These are phyloP conservation scores for Psittacula echo DNA, from an alignment of 2,797 vertebrate species.

Conservation along the genomic window DNA sequence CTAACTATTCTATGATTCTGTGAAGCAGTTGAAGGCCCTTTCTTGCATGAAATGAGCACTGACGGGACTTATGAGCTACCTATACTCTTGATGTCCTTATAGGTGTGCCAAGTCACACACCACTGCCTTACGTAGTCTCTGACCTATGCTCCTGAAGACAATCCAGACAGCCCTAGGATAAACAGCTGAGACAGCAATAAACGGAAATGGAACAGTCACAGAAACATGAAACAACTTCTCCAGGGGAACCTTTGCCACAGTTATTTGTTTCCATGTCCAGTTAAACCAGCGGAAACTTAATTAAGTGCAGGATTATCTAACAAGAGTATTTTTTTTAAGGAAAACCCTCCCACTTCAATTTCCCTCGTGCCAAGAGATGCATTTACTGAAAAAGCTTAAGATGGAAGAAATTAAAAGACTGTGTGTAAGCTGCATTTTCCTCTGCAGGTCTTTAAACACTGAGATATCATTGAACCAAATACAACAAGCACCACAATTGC, in stretches of 20 bases:
- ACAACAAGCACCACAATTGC: background rate
- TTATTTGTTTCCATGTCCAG: conserved; percentile 31
- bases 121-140: background rate
- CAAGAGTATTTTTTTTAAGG: conserved; percentile 22
- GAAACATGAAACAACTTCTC: background rate
- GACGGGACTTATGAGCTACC: background rate
- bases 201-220: background rate
- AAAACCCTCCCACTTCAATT: conserved; percentile 38
- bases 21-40: background rate
- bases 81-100: background rate
- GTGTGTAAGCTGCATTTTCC: background rate
- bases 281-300: conserved; percentile 55
- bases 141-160: background rate
- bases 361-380: background rate
- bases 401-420: background rate
- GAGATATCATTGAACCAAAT: background rate
- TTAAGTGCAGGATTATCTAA: conserved; percentile 54
- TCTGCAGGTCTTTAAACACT: background rate
- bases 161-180: background rate
- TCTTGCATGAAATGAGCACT: background rate
- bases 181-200: background rate
- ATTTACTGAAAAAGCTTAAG: background rate
- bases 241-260: background rate
- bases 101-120: background rate
- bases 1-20: background rate